Conservation (phyloP, 2,797 vertebrate species). For the Cichlasoma orientale region DNA sequence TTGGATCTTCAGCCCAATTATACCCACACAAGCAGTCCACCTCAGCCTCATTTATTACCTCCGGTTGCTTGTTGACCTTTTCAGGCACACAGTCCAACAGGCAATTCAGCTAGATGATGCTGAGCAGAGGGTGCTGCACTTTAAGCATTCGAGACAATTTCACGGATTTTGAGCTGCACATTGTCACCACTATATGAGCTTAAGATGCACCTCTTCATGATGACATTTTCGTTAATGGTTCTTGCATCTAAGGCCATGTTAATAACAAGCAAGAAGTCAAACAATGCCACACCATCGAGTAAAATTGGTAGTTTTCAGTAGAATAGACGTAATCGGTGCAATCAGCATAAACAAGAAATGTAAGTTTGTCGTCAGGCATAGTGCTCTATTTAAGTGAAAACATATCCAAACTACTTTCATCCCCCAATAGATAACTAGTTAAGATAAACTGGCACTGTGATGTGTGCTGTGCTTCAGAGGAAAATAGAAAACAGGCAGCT, state of each 20-base stretch:
- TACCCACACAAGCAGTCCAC: slow-evolving; percentile 72
- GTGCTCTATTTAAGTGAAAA: not conserved
- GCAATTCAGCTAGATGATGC: slow-evolving; percentile 60
- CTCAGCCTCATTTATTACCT: slow-evolving; percentile 76
- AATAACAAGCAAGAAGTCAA: not conserved
- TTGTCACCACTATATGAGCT: not conserved
- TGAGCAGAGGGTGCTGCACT: slow-evolving; percentile 41
- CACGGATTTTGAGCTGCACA: not conserved
- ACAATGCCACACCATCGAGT: not conserved
- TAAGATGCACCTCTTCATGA: not conserved
- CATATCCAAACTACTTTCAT: too few species aligned
- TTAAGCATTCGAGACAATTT: slow-evolving; percentile 23
- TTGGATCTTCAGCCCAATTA: slow-evolving; percentile 83
- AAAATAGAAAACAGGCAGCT: not conserved
- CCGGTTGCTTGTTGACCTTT: slow-evolving; percentile 84
- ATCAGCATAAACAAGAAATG: not conserved
- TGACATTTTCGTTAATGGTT: not conserved
- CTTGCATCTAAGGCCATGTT: not conserved
- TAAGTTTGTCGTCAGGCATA: not conserved
- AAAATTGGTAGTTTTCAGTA: not conserved
- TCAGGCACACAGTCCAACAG: slow-evolving; percentile 58
- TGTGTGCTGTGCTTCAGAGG: not conserved
- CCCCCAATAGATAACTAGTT: not conserved
- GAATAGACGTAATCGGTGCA: not conserved
- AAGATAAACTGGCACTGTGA: not conserved